These are phyloP conservation scores for Dryococelus australis DNA, from an alignment of 2,888 invertebrate species.

Conservation along the genomic window DNA sequence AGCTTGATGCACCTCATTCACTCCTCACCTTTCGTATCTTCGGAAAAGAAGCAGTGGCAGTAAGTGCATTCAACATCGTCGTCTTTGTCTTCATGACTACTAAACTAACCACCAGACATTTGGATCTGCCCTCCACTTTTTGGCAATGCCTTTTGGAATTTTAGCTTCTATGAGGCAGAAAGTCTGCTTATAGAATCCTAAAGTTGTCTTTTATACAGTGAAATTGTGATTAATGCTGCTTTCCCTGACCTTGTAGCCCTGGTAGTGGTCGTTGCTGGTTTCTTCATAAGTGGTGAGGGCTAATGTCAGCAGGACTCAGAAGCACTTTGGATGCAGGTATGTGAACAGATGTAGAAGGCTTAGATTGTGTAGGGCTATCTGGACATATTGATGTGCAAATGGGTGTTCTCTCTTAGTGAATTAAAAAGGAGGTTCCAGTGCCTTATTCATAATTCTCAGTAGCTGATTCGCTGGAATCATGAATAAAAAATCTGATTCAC, in stretches of 20 bases:
- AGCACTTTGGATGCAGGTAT: neutral
- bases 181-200: neutral
- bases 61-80: slow-evolving; percentile 32
- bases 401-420: neutral
- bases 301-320: neutral
- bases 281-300: neutral
- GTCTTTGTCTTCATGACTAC: slow-evolving; percentile 18
- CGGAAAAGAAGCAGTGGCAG: neutral
- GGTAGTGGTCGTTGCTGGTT: neutral
- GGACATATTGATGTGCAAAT: neutral
- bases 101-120: neutral
- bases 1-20: neutral
- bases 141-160: neutral
- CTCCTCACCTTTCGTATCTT: slow-evolving; percentile 12
- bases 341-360: neutral
- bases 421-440: neutral
- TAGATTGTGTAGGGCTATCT: neutral
- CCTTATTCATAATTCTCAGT: neutral
- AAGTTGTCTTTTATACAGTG: neutral
- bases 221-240: neutral
- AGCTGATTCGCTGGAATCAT: neutral
- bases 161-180: neutral
- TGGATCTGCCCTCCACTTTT: neutral
- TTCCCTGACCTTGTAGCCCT: neutral
- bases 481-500: slow-evolving; percentile 12